Conservation (phyloP, 2,888 invertebrate species). For the Hirtodrosophila histrioides region DNA sequence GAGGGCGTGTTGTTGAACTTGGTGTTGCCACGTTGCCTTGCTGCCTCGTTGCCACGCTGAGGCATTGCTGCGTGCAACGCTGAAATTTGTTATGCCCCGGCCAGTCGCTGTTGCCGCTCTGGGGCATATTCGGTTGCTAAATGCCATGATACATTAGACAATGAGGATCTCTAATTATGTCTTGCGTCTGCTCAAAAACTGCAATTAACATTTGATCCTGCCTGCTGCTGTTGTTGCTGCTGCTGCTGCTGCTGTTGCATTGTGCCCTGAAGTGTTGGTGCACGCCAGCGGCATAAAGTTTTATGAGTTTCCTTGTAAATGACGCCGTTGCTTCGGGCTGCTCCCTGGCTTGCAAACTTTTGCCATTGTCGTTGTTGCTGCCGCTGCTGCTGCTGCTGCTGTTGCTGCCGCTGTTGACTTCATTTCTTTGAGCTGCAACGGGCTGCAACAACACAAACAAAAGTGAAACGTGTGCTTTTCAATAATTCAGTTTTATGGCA, state of each 20-base stretch:
- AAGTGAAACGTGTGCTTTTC: conserved; percentile 80
- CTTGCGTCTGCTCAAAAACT: conserved; percentile 60
- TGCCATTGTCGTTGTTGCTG: conserved; percentile 54
- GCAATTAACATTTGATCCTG: conserved; percentile 77
- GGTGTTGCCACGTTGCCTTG: conserved; percentile 42
- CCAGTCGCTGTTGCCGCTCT: conserved; percentile 3
- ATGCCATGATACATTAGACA: conserved; percentile 78
- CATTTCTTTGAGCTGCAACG: conserved; percentile 69
- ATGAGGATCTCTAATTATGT: conserved; percentile 74
- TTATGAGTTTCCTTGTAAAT: conserved; percentile 71
- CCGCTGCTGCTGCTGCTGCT: conserved; percentile 8
- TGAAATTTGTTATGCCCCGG: no score
- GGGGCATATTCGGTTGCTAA: conserved; percentile 66
- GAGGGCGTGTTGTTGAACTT: conserved; percentile 84
- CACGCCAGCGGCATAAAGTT: conserved; percentile 73
- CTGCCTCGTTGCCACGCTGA: conserved; percentile 7
- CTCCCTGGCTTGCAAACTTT: conserved; percentile 46
- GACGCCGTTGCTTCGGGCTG: conserved; percentile 46
- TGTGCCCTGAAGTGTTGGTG: conserved; percentile 73
- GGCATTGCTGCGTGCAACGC: conserved; percentile 6
- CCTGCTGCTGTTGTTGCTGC: conserved; percentile 22
- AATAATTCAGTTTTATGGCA: conserved; percentile 80
- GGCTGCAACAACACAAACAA: conserved; percentile 68
- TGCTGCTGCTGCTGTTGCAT: conserved; percentile 13
- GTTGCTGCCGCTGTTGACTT: conserved; percentile 64